Evolutionary conservation across 1,140 invertebrate species (phyloP), one percentile per base, ranked within the genome.

Genomic region (Nephotettix cincticeps): DNA sequence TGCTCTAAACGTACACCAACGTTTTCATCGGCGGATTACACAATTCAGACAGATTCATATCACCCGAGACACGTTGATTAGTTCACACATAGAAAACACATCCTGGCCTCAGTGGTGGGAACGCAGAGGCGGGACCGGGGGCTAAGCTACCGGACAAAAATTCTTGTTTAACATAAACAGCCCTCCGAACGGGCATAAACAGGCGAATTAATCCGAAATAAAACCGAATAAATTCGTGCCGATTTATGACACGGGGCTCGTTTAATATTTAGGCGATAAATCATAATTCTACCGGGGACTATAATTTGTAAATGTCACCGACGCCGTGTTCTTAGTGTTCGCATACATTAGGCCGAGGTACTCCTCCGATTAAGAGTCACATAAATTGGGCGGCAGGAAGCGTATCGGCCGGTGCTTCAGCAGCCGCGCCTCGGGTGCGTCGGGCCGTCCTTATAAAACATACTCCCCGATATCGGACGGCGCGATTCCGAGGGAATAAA

Each of bases 281-380:
- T 51, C 47, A 51, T 51, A 51, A 51, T 21, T n/a, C 47, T 51
- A 51, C 47, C 47, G 47, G 21, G 47, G 47, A 51, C 47, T 51
- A 51, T 51, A 51, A 51, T 51, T 51, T 51, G 47, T 51, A 51
- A 51, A 51, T 51, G 47, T 51, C 47, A 51, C 47, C 47, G 47
- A 21, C n/a, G 47, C 21, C 47, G 47, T 51, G 47, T 51, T 51
- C 47, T 51, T 51, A 51, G 47, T n/a, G 47, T 51, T 51, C 21
- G 47, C 47, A 51, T 51, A 51, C 47, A 51, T 51, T 51, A 51
- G 21, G 19, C 14, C 21, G 21, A 51, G 47, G 47, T 21, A 51
- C 19, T 51, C 47, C 47, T 21, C 14, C 47, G 47, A 51, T 51
- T 51, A 51, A 51, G 19, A 51, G 47, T 51, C 47, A 51, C 47